Percentiles rank a stretch among this genome's conserved stretches.
Evolutionary conservation across 2,113 vertebrate species (phyloP).

Genomic region (Hemiprocne comata): DNA sequence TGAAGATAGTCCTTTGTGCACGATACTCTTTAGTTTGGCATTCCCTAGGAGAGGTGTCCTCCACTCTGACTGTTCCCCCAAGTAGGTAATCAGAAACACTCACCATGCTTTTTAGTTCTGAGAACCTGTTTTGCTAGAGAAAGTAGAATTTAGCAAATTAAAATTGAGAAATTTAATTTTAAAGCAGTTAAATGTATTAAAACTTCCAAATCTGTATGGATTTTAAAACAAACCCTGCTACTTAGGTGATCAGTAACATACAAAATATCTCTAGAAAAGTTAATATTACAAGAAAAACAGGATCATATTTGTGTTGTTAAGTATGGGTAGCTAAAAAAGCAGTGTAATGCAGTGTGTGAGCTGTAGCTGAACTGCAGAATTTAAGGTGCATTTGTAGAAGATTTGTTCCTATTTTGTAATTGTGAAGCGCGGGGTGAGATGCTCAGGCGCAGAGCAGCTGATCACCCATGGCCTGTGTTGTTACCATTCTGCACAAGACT

Average conservation of each 20-base stretch:
- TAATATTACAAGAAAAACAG: not conserved
- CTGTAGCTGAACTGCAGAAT: not conserved
- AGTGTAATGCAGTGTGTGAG: not conserved
- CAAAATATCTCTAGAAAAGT: not conserved
- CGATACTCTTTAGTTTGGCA: fast-evolving
- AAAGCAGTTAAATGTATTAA: not conserved
- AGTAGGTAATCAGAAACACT: not conserved
- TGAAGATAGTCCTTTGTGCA: not conserved
- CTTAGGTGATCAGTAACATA: not conserved
- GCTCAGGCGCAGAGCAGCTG: not conserved
- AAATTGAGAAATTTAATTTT: not conserved
- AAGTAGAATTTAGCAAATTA: not conserved
- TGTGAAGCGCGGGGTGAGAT: not conserved
- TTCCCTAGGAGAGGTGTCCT: not conserved
- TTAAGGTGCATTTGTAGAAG: not conserved
- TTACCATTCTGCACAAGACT: fast-evolving
- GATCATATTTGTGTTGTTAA: not conserved
- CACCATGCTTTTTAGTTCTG: fast-evolving
- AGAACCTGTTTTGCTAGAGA: not conserved
- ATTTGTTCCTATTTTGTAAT: not conserved
- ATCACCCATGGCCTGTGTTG: not conserved
- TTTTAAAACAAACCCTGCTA: not conserved
- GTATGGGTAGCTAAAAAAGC: not conserved
- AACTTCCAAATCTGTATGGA: not conserved
- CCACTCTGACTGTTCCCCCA: not conserved